A percentile compares a stretch with the other conserved stretches of the same genome.
These are phyloP conservation scores for Ammodytes dubius DNA, from an alignment of 2,113 vertebrate genomes.

Conservation along the genomic window DNA sequence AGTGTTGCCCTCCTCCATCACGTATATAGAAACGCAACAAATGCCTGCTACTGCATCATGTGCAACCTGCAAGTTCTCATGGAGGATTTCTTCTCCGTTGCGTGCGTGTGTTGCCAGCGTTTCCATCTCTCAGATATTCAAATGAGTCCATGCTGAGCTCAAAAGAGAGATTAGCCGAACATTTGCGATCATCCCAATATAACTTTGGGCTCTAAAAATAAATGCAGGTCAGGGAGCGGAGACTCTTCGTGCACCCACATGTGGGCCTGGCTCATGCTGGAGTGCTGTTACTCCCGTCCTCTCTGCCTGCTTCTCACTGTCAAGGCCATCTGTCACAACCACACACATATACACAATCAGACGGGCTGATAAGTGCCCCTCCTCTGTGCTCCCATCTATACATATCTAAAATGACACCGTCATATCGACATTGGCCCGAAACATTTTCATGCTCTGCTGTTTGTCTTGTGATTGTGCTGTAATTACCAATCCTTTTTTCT, in stretches of 20 bases:
- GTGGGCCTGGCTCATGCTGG: constrained; percentile 67
- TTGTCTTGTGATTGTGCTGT: background rate
- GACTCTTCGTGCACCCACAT: constrained; percentile 69
- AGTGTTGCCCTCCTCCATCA: background rate
- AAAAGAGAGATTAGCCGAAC: constrained; percentile 66
- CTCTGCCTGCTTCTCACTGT: constrained; percentile 59
- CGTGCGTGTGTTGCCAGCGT: background rate
- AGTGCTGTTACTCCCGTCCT: constrained; percentile 58
- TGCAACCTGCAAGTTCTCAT: background rate
- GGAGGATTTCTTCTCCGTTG: constrained; percentile 4
- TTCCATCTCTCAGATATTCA: constrained; percentile 44
- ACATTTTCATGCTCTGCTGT: constrained; percentile 19
- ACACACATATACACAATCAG: constrained; percentile 33
- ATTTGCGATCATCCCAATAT: constrained; percentile 77
- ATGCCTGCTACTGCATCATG: constrained; percentile 4
- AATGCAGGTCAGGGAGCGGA: constrained; percentile 71
- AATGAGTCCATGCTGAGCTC: constrained; percentile 33
- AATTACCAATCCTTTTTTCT: background rate
- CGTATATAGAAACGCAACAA: background rate
- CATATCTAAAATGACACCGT: constrained; percentile 34
- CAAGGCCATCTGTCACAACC: constrained; percentile 76
- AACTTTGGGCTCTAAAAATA: constrained; percentile 81
- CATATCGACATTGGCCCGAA: constrained; percentile 31
- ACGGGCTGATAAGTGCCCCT: constrained; percentile 21
- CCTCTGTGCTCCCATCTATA: constrained; percentile 27